These are phyloP conservation scores for Ranitomeya variabilis DNA, from an alignment of 2,113 vertebrate species.

Conservation along the genomic window DNA sequence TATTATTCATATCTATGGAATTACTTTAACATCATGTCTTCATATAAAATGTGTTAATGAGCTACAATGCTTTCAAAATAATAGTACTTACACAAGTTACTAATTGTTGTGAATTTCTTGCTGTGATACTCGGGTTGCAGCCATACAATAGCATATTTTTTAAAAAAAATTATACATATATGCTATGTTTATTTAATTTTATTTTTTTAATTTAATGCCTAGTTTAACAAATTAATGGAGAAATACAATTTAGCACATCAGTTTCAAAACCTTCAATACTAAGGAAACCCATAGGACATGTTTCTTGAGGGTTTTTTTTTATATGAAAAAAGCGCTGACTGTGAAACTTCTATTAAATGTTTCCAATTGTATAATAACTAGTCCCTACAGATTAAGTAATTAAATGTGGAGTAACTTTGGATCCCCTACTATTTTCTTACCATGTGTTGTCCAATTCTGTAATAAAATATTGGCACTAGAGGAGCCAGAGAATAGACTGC, in stretches of 20 bases:
- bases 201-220: background rate
- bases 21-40: background rate
- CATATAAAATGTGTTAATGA: background rate
- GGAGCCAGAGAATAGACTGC: conserved; percentile 45
- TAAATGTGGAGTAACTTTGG: conserved; percentile 34
- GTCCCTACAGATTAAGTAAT: conserved; percentile 48
- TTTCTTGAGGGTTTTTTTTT: background rate
- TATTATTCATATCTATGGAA: background rate
- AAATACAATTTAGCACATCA: background rate
- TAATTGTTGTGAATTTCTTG: background rate
- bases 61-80: background rate
- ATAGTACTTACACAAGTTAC: background rate
- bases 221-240: background rate
- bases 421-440: conserved; percentile 27
- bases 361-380: conserved; percentile 47
- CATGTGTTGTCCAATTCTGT: conserved; percentile 43
- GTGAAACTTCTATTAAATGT: conserved; percentile 8
- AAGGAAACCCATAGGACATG: background rate
- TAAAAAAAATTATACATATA: background rate
- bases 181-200: background rate
- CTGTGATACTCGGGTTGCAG: background rate
- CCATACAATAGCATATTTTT: background rate
- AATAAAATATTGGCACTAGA: conserved; percentile 40
- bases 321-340: background rate
- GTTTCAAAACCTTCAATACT: background rate